Evolutionary conservation across 2,888 invertebrate species (phyloP), one percentile per base, ranked within the genome.

Genomic region (Sisyra terminalis): DNA sequence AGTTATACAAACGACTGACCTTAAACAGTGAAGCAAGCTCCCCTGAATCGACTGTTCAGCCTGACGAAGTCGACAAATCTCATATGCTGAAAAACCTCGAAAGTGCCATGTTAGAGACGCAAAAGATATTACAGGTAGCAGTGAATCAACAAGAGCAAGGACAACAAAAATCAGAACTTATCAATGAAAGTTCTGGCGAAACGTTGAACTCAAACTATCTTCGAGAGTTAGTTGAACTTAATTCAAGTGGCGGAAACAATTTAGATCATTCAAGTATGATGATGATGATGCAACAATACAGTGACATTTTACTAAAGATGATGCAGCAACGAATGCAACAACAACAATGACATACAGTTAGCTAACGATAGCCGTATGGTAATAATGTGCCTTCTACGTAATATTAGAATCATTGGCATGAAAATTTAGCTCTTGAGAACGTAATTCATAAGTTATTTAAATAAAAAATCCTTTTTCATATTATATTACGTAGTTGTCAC

Each of bases 1-100:
- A 78, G 56, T 64, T 83, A 39, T 80, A 80, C 59, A 70, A 76
- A 45, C 70, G 75, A 43, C 59, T 82, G 45, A 63, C 71, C 8
- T 74, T 75, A 49, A 51, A 53, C n/a, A 43, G 44, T 14, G 46
- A 48, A 11, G 53, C 51, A 18, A 50, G 44, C 6, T 44, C 45
- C 17, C 15, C 17, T 8, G 29, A 38, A 30, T 17, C 32, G 18
- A 18, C 34, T 6, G 48, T 49, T 16, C 43, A 49, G 3, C 39
- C 47, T 9, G 46, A 49, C 2, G 55, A 55, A 35, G 54, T 53
- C 37, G 61, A 63, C 44, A 58, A 63, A 47, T 60, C 62, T 24
- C 66, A 66, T 45, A 64, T 66, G 62, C 54, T 68, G 29, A 65
- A 66, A 65, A 69, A 67, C 43, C 55, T 73, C 3, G 71, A 72